These are phyloP conservation scores for Petromus typicus DNA, from an alignment of 2,113 vertebrate genomes.

Conservation along the genomic window DNA sequence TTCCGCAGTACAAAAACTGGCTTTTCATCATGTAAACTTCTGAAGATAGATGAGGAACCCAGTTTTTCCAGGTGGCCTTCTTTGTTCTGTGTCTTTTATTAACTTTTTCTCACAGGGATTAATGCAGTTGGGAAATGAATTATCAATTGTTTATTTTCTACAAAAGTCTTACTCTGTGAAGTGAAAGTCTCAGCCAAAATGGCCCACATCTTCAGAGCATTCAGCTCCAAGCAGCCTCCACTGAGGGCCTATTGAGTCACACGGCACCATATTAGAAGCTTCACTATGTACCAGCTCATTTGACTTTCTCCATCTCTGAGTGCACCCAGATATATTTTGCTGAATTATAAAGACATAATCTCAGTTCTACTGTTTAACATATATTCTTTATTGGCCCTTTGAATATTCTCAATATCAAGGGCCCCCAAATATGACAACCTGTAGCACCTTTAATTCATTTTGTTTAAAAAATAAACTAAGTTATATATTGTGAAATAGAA, in stretches of 20 bases:
- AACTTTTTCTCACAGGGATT: not conserved
- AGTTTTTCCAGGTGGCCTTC: not conserved
- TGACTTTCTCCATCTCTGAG: not conserved
- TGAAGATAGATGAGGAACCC: not conserved
- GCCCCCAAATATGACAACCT: not conserved
- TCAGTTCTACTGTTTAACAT: not conserved
- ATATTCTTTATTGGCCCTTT: not conserved
- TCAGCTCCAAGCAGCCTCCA: too few relatives aligned
- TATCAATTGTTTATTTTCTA: not conserved
- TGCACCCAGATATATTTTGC: not conserved
- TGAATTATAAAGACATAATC: not conserved
- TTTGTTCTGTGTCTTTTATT: not conserved
- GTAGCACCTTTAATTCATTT: not conserved
- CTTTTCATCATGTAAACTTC: not conserved
- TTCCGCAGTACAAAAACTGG: not conserved
- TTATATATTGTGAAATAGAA: too few relatives aligned
- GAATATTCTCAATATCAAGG: conserved; percentile 25
- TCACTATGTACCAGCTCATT: too few relatives aligned
- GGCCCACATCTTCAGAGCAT: too few relatives aligned
- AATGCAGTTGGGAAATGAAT: not conserved
- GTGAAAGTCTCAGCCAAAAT: too few relatives aligned
- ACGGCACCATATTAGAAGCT: too few relatives aligned
- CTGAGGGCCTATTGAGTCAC: too few relatives aligned
- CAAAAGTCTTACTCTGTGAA: conserved; percentile 9
- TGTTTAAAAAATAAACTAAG: too few relatives aligned